A percentile compares a stretch with the other conserved stretches of the same genome.
Evolutionary conservation across 2,113 vertebrate species (phyloP).

Genomic region (Lathamus discolor): DNA sequence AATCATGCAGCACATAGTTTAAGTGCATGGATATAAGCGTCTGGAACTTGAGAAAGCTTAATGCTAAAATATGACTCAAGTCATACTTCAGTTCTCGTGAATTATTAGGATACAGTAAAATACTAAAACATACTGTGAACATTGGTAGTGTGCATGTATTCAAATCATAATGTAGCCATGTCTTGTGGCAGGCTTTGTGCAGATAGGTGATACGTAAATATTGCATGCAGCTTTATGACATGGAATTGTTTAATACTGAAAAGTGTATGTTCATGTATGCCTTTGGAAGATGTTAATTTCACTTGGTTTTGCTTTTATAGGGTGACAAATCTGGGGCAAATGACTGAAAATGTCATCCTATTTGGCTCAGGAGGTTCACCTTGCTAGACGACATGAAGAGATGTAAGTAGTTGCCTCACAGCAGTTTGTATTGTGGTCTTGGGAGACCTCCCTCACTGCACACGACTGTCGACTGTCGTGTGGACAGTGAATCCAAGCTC

Average conservation of each 20-base stretch:
- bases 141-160: background rate
- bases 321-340: background rate
- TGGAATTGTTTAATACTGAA: background rate
- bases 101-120: background rate
- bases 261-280: background rate
- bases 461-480: background rate
- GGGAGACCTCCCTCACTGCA: background rate
- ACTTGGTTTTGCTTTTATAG: conserved; percentile 49
- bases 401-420: conserved; percentile 78
- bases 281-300: background rate
- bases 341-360: conserved; percentile 65
- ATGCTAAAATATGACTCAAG: background rate
- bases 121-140: background rate
- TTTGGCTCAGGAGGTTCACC: conserved; percentile 74
- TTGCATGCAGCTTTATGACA: background rate
- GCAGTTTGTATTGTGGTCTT: background rate
- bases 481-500: background rate
- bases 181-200: background rate
- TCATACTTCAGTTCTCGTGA: background rate
- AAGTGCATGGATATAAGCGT: background rate
- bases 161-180: background rate
- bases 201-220: background rate
- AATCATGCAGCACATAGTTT: background rate
- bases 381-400: conserved; percentile 81
- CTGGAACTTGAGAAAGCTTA: background rate